A percentile compares a stretch with the other conserved stretches of the same genome.
Conservation (phyloP, 2,113 vertebrate genomes). For the Chloropsis hardwickii region DNA sequence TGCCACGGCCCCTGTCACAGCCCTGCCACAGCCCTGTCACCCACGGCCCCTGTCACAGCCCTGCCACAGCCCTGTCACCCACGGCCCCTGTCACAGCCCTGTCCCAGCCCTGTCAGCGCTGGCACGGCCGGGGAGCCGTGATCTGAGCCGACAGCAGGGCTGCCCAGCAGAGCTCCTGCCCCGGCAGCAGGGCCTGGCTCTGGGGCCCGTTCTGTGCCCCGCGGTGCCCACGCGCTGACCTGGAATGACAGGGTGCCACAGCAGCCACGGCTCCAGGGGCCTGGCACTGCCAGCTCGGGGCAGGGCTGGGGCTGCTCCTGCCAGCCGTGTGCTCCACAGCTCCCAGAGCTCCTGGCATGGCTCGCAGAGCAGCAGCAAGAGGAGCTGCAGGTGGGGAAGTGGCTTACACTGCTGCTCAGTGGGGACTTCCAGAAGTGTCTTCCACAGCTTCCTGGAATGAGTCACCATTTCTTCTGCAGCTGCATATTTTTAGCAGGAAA, state of each 20-base stretch:
- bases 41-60: no score
- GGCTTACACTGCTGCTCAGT: neutral
- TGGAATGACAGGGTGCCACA: neutral
- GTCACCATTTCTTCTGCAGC: neutral
- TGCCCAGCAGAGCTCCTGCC: neutral
- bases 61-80: neutral
- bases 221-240: neutral
- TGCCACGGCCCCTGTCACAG: neutral
- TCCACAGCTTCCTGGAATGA: neutral
- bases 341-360: rapidly evolving
- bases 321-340: rapidly evolving
- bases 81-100: no score
- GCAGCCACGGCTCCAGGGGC: neutral
- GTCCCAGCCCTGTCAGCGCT: neutral
- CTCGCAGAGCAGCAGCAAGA: neutral
- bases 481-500: neutral
- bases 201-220: neutral
- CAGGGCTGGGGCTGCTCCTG: neutral
- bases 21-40: neutral
- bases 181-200: neutral
- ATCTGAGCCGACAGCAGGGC: neutral
- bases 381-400: neutral
- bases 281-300: neutral
- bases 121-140: neutral
- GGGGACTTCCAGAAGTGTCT: neutral